These are phyloP conservation scores for Falco punctatus DNA, from an alignment of 2,113 vertebrate genomes.

Conservation along the genomic window DNA sequence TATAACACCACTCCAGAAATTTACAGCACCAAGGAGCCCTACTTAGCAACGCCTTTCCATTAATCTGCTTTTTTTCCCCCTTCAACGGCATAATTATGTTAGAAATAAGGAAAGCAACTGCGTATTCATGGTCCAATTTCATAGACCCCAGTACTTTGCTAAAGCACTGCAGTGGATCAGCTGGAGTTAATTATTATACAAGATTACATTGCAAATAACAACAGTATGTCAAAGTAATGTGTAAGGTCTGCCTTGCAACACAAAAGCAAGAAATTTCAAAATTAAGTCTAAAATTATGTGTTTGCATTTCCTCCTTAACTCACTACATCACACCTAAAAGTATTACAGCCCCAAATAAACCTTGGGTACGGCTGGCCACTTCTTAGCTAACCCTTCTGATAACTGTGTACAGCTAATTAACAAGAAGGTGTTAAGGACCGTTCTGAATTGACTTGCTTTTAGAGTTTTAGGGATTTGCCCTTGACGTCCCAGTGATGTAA, in stretches of 20 bases:
- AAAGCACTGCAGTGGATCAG: constrained; percentile 73
- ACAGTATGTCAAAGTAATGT: constrained; percentile 69
- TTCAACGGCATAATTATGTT: constrained; percentile 61
- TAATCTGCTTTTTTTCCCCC: constrained; percentile 38
- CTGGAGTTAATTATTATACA: constrained; percentile 77
- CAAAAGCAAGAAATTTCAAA: constrained; percentile 22
- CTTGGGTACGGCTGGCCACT: background rate
- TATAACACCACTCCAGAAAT: constrained; percentile 24
- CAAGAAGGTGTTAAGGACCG: background rate
- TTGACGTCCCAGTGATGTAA: too few relatives aligned
- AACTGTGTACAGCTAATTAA: background rate
- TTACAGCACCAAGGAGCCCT: constrained; percentile 57
- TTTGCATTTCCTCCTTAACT: constrained; percentile 19
- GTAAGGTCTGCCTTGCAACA: constrained; percentile 41
- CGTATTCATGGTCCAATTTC: constrained; percentile 71
- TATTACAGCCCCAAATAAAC: background rate
- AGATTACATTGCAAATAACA: constrained; percentile 74
- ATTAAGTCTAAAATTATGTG: constrained; percentile 14
- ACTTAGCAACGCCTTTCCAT: constrained; percentile 61
- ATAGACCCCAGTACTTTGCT: constrained; percentile 67
- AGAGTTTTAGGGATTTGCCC: too few relatives aligned
- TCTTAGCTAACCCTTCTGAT: background rate
- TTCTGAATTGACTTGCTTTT: background rate
- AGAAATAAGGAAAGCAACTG: constrained; percentile 70
- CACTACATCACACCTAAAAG: background rate